phyloP scores from a whole-genome alignment of 2,888 invertebrate species.

The Agrotis clavis region DNA sequence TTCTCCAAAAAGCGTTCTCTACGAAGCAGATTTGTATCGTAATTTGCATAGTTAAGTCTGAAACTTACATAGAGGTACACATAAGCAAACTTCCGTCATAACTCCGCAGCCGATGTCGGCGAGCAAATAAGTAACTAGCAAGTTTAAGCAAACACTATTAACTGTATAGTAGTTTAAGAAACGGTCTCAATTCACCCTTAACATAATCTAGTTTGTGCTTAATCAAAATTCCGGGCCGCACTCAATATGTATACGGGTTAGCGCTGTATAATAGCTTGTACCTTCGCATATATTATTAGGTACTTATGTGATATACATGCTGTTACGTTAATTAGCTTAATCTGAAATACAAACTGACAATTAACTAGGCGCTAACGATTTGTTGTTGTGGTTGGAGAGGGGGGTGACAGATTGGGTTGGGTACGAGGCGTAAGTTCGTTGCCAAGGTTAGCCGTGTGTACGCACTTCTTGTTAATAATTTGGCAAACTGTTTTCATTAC shows the following conservation, averaged over 20 bases:
- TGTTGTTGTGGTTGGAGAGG: conserved; percentile 58
- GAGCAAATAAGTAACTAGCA: conserved; percentile 85
- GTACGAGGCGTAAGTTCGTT: conserved; percentile 25
- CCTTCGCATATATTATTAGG: conserved; percentile 77
- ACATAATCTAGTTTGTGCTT: conserved; percentile 87
- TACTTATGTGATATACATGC: conserved; percentile 62
- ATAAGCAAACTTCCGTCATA: conserved; percentile 79
- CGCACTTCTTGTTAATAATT: conserved; percentile 2
- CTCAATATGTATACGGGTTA: conserved; percentile 79
- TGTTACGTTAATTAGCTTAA: conserved; percentile 65
- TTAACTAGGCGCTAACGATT: conserved; percentile 66
- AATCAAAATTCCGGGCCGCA: conserved; percentile 88
- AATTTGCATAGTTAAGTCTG: conserved; percentile 82
- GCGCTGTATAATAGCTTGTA: conserved; percentile 73
- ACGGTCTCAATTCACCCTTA: conserved; percentile 84
- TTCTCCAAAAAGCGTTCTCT: conserved; percentile 68
- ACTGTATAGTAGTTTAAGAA: conserved; percentile 88
- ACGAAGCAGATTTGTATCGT: conserved; percentile 77
- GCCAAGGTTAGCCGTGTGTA: conserved; percentile 31
- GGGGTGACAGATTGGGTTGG: conserved; percentile 46
- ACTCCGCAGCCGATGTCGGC: conserved; percentile 82
- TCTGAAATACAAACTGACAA: conserved; percentile 65
- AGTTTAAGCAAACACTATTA: conserved; percentile 87
- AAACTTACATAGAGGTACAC: conserved; percentile 73
- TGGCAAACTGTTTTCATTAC: conserved; percentile 5